Evolutionary conservation across 2,888 invertebrate species (phyloP).

Genomic region (Seira sanloemensis): DNA sequence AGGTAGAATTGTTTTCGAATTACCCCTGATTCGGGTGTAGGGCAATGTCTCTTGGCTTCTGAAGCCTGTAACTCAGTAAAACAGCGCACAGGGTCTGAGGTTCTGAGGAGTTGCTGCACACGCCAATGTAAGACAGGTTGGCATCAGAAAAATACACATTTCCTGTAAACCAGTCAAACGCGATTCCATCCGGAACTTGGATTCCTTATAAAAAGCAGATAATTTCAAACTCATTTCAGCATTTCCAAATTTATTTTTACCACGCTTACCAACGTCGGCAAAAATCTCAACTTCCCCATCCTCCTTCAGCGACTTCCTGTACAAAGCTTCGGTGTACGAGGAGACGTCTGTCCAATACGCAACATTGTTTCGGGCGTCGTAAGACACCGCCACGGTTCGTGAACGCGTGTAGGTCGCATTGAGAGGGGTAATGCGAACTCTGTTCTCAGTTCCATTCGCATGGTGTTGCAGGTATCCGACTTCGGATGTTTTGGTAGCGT

Average conservation of each 20-base stretch:
- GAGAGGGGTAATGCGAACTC: constrained; percentile 15
- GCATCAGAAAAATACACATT: constrained; percentile 90
- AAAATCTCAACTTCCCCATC: constrained; percentile 38
- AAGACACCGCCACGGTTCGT: constrained; percentile 83
- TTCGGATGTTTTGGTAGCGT: constrained; percentile 36
- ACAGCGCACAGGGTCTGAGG: constrained; percentile 82
- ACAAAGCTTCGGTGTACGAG: constrained; percentile 83
- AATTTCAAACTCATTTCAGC: not conserved
- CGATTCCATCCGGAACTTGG: constrained; percentile 85
- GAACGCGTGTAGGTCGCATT: constrained; percentile 76
- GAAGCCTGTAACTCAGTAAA: constrained; percentile 80
- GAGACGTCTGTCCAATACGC: constrained; percentile 88
- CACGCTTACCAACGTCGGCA: constrained; percentile 68
- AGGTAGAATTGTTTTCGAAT: constrained; percentile 64
- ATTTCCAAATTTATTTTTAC: not conserved
- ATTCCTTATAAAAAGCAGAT: not conserved
- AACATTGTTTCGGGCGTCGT: constrained; percentile 80
- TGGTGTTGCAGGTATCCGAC: constrained; percentile 23
- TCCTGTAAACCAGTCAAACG: constrained; percentile 86
- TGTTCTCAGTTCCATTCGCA: constrained; percentile 16
- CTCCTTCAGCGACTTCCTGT: constrained; percentile 81
- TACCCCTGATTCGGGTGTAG: constrained; percentile 83
- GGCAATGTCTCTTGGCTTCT: constrained; percentile 83
- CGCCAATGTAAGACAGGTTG: constrained; percentile 83
- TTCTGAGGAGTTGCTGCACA: constrained; percentile 84